Base-by-base conservation (phyloP, 1,140 invertebrate species). In the Cherax destructor region DNA sequence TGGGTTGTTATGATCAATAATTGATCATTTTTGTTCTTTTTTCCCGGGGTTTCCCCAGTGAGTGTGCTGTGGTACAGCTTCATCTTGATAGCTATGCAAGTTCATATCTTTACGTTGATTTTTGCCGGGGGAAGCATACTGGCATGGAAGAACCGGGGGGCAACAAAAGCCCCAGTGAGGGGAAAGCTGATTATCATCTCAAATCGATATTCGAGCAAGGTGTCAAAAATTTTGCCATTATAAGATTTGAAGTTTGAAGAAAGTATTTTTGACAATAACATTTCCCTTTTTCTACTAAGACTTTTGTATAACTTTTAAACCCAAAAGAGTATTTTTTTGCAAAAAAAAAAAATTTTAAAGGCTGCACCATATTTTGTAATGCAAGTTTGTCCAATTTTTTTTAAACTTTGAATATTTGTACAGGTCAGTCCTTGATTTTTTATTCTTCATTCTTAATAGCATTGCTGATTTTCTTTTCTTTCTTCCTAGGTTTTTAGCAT, bases 41-140 rank as follows among this genome's bases (percentile, higher is more conserved):
- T 96, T 96, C 86, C 95, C 98, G 97, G 97, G 96, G n/a, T n/a
- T 56, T 97, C 98, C 94, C 98, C 98, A 0, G 98, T 99, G 94
- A 98, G 97, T 52, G 95, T 99, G 30, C 95, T 99, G 87, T 99
- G 98, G 98, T 99, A 98, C 94, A 97, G 96, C 77, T 99, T 99
- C 95, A 96, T 99, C 81, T 94, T 98, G 30, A 94, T 98, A 3
- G 98, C 97, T 24, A 95, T 97, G 50, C 98, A 99, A 95, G 96
- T 99, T 76, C 99, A 99, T 94, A 95, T 96, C 50, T 98, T 99
- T 94, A 97, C 98, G 78, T 94, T 99, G 16, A 97, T 97, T 94
- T 99, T 99, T 95, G 97, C 97, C 1, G 97, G 96, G 94, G 98
- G 97, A 94, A 95, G 99, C 72, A 95, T 98, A 74, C 96, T 96